Conservation (phyloP, 2,797 vertebrate genomes). For the Eospalax fontanierii region DNA sequence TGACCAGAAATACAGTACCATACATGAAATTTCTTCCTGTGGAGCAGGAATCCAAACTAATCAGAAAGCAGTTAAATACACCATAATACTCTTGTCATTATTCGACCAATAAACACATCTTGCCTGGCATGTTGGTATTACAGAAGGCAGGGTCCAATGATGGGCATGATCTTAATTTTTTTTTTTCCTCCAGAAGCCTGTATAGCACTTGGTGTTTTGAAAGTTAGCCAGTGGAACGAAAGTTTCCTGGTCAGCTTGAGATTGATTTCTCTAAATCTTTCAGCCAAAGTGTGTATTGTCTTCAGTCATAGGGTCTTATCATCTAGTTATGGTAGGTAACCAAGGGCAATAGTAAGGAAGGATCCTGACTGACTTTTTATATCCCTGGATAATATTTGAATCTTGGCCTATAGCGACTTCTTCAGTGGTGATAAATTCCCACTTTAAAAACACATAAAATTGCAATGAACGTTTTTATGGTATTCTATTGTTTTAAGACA, state of each 20-base stretch:
- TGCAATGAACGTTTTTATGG: slow-evolving; percentile 54
- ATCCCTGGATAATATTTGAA: not conserved
- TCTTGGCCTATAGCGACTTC: slow-evolving; percentile 5
- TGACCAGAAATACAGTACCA: not conserved
- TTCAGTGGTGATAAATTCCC: slow-evolving; percentile 38
- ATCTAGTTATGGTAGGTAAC: no score
- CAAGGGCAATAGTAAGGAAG: not conserved
- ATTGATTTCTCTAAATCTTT: not conserved
- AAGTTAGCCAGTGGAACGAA: not conserved
- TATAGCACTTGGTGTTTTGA: not conserved
- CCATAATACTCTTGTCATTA: not conserved
- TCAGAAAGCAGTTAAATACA: not conserved
- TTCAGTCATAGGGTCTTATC: no score
- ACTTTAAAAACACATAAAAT: not conserved
- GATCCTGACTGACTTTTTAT: not conserved
- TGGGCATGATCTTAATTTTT: not conserved
- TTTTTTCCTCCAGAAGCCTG: not conserved
- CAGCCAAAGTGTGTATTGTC: not conserved
- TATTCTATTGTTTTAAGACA: slow-evolving; percentile 29
- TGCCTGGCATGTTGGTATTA: not conserved
- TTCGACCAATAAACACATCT: not conserved
- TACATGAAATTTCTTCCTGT: not conserved
- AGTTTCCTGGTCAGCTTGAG: not conserved
- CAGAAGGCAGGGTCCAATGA: not conserved
- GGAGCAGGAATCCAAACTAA: not conserved